A percentile compares a stretch with the other conserved stretches of the same genome.
phyloP scores from a whole-genome alignment of 2,888 invertebrate species.

The Carpatolechia fugitivella region DNA sequence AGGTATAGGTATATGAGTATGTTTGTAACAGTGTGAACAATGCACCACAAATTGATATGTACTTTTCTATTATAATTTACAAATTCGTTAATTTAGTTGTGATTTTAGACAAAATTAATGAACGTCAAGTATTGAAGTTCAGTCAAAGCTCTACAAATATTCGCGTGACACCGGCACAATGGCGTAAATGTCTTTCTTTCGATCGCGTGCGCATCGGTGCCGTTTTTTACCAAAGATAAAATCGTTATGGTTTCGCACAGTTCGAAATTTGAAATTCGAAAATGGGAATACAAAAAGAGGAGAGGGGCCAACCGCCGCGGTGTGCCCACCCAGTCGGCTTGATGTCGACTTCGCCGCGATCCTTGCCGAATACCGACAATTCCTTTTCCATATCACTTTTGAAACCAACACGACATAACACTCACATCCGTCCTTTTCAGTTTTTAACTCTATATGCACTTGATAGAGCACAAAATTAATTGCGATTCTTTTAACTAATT shows the following conservation, averaged over 20 bases:
- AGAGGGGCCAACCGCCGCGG: conserved; percentile 56
- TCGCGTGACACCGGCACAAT: conserved; percentile 23
- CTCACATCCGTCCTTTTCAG: conserved; percentile 28
- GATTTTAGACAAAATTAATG: too few relatives aligned
- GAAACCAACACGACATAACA: conserved; percentile 52
- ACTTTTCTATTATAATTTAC: too few relatives aligned
- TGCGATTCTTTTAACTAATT: conserved; percentile 42
- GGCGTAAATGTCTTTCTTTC: conserved; percentile 31
- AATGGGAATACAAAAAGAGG: conserved; percentile 60
- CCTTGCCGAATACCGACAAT: conserved; percentile 77
- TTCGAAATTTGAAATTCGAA: conserved; percentile 56
- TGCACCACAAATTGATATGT: too few relatives aligned
- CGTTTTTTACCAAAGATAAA: conserved; percentile 22
- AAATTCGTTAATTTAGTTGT: too few relatives aligned
- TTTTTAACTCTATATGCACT: conserved; percentile 35
- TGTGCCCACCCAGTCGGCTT: conserved; percentile 72
- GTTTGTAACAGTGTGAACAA: too few relatives aligned
- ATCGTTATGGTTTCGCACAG: conserved; percentile 46
- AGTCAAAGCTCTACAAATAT: neutral
- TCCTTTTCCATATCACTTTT: conserved; percentile 59
- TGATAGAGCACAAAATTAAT: neutral
- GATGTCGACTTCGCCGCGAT: conserved; percentile 57
- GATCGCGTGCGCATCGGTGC: conserved; percentile 40
- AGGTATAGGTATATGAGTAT: too few relatives aligned
- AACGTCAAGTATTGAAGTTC: too few relatives aligned